Base-by-base conservation (phyloP, 2,888 invertebrate genomes). In the Tenthredo amoena region DNA sequence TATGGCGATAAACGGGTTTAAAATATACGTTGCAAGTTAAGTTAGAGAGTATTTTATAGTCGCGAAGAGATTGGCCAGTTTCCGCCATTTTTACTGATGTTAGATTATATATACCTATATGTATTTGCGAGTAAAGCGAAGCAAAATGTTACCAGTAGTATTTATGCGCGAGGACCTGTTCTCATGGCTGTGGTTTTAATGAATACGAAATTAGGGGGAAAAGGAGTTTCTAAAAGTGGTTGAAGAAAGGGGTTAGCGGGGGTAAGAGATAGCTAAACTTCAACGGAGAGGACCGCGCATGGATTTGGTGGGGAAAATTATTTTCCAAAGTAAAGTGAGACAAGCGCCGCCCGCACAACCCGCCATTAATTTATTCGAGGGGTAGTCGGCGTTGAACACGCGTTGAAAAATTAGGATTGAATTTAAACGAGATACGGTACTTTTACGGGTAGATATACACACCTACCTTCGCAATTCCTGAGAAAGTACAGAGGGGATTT, bases 171-270 rank as follows among this genome's bases (percentile, higher is more conserved):
- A 81, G 62, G 26, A 62, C 81, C 81, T 18, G 26, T 62, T 62
- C 62, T 62, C 81, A 40, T 62, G 62, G 58, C 21, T 58, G 62
- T 37, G 81, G 81, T 81, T 81, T 81, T 81, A 81, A 81, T 81
- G 81, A 81, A 81, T 81, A 81, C 81, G 58, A 81, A 81, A 81
- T 62, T 62, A 81, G 81, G 62, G 37, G 79, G 37, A 81, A 62
- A 50, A 81, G 81, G 40, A 62, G 58, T 58, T 40, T 18, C 37
- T 18, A 62, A 81, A 62, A 50, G 62, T 9, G 77, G 47, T n/a
- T n/a, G 47, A 47, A 76, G 21, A 76, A 77, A 50, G 68, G 68
- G 26, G 31, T n/a, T 55, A 5, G 50, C 50, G 77, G 55, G 18
- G 55, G 62, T 26, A 26, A 55, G n/a, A 55, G 77, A 55, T 55